Evolutionary conservation across 2,113 vertebrate genomes (phyloP), one percentile per base, ranked within the genome.

Genomic region (Turdus rufiventris): DNA sequence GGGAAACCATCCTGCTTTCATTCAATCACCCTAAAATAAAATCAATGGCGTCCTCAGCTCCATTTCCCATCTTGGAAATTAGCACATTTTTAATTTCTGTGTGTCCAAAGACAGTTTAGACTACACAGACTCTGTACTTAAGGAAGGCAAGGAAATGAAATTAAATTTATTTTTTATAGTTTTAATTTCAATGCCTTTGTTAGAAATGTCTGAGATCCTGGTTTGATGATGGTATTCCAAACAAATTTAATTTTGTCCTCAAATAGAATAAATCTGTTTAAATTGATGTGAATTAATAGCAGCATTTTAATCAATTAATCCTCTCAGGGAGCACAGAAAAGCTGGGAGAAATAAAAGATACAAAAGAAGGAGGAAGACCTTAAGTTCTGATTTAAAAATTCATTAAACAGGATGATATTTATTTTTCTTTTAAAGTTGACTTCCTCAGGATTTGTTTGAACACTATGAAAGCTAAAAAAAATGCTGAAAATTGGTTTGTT

Each of bases 161-260:
- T 9, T 0, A 34, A 87, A 67, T 54, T 10, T 47, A 70, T 40
- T 19, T 6, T 24, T 36, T 2, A 8, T 2, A 9, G 4, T 14
- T 53, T 60, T 28, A 6, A 33, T 76, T 78, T 68, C 21, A 34
- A 18, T 48, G 18, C 1, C 12, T 54, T 54, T 10, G 0, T 8
- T 70, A 4, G 12, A 42, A 40, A 73, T 9, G 3, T 47, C 40
- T 40, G 28, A 57, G n/a, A 33, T 42, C 19, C 12, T 43, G 2
- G 73, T 91, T 70, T 56, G 19, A 51, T 47, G 5, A 8, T 28
- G 31, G 5, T 3, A 6, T 25, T 28, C 31, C 5, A 42, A 65
- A 17, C 6, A 8, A 42, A 65, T 56, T 74, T 65, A 36, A 6
- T 58, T 21, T 75, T n/a, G 3, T 10, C 20, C 60, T 47, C 26